These are phyloP conservation scores for Cremastinae sp. DNA, from an alignment of 2,888 invertebrate genomes.

Conservation along the genomic window DNA sequence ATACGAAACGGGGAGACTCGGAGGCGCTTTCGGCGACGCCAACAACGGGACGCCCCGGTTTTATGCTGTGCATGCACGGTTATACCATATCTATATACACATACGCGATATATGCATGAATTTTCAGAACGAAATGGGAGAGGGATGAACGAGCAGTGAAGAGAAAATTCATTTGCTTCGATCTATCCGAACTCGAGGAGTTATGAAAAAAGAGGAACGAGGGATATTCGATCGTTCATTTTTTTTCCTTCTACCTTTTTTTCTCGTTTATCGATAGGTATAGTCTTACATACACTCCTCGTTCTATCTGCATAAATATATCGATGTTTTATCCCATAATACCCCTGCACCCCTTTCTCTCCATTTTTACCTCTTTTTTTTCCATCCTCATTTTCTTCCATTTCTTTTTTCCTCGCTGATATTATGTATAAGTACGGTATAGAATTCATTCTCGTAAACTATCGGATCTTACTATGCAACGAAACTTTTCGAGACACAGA, in stretches of 20 bases:
- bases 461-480: constrained; percentile 52
- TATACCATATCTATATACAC: constrained; percentile 1
- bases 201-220: background rate
- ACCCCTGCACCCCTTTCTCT: constrained; percentile 38
- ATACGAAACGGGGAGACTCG: constrained; percentile 49
- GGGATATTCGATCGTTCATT: background rate
- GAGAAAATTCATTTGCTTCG: constrained; percentile 37
- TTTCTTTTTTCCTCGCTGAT: constrained; percentile 23
- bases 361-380: constrained; percentile 45
- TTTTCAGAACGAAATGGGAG: constrained; percentile 12
- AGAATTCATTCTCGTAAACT: constrained; percentile 58
- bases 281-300: constrained; percentile 2
- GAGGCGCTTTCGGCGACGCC: constrained; percentile 47
- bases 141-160: constrained; percentile 36
- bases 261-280: constrained; percentile 48
- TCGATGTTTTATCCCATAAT: constrained; percentile 42
- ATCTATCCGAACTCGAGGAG: constrained; percentile 22
- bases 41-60: constrained; percentile 52
- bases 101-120: background rate
- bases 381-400: constrained; percentile 50
- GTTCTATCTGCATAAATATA: constrained; percentile 48
- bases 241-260: constrained; percentile 16
- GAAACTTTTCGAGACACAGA: constrained; percentile 59
- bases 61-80: constrained; percentile 3
- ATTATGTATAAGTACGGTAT: constrained; percentile 50